Conservation (phyloP, 1,140 invertebrate genomes). For the Pentalonia nigronervosa region DNA sequence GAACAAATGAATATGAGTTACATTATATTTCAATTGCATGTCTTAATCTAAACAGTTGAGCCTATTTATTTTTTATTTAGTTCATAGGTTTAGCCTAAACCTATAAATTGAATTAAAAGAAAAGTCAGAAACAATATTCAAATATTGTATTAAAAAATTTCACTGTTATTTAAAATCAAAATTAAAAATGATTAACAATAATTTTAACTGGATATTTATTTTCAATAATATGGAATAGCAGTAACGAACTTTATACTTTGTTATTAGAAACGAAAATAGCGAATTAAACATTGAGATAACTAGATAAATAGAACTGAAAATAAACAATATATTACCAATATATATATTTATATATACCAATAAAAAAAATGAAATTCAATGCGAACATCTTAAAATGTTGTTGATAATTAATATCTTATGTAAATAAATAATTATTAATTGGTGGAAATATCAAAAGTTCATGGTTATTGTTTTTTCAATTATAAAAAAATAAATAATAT, state of each 20-base stretch:
- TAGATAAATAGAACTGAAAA: neutral
- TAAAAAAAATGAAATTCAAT: neutral
- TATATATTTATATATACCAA: too few relatives aligned
- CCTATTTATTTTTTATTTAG: too few relatives aligned
- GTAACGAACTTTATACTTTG: neutral
- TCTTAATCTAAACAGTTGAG: too few relatives aligned
- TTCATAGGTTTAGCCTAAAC: too few relatives aligned
- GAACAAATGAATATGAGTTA: neutral
- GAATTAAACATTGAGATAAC: neutral
- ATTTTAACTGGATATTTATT: neutral
- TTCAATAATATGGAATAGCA: neutral
- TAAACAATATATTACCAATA: neutral
- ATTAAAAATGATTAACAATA: neutral
- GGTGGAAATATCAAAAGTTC: neutral
- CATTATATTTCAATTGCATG: too few relatives aligned
- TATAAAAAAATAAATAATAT: conserved; percentile 1
- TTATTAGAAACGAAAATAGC: neutral
- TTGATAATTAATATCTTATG: neutral
- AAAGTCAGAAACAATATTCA: neutral
- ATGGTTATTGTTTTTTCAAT: neutral
- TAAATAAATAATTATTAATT: neutral
- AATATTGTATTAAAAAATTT: neutral
- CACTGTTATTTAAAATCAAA: too few relatives aligned
- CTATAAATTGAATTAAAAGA: too few relatives aligned
- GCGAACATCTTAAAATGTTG: neutral